These are phyloP conservation scores for Loxodonta africana DNA, from an alignment of 2,113 vertebrate species.

Conservation along the genomic window DNA sequence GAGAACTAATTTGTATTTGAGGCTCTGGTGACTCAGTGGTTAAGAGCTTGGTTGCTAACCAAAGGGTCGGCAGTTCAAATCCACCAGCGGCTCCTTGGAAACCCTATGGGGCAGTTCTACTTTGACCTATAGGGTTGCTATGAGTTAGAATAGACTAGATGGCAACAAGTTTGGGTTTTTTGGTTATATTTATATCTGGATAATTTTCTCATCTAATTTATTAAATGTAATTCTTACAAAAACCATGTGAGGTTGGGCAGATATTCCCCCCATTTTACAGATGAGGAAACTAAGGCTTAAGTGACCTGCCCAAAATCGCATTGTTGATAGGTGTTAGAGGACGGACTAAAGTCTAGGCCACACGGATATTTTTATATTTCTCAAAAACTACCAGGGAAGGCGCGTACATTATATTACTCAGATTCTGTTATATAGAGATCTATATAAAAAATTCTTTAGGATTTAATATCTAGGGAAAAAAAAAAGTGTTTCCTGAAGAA, in stretches of 20 bases:
- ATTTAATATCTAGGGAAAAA: neutral
- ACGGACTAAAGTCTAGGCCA: constrained; percentile 6
- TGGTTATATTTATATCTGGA: neutral
- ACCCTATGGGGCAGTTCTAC: too few species aligned
- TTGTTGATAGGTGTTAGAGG: neutral
- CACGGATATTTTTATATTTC: neutral
- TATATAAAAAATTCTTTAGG: constrained; percentile 15
- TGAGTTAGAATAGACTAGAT: too few species aligned
- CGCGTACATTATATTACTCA: constrained; percentile 40
- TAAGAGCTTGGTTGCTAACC: too few species aligned
- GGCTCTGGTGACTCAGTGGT: neutral
- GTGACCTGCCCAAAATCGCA: constrained; percentile 6
- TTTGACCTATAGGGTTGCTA: too few species aligned
- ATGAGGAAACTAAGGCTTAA: neutral
- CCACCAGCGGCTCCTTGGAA: too few species aligned
- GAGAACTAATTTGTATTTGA: neutral
- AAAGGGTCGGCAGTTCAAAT: too few species aligned
- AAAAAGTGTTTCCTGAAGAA: constrained; percentile 44
- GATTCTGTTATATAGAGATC: neutral
- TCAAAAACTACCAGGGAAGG: constrained; percentile 19
- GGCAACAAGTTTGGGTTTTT: too few species aligned
- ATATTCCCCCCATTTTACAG: constrained; percentile 7
- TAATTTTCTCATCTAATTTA: constrained; percentile 18
- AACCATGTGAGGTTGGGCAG: neutral
- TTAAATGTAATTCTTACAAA: constrained; percentile 3